Percentiles rank a stretch among this genome's conserved stretches.
Conservation (phyloP, 2,113 vertebrate species). For the Ranitomeya variabilis region DNA sequence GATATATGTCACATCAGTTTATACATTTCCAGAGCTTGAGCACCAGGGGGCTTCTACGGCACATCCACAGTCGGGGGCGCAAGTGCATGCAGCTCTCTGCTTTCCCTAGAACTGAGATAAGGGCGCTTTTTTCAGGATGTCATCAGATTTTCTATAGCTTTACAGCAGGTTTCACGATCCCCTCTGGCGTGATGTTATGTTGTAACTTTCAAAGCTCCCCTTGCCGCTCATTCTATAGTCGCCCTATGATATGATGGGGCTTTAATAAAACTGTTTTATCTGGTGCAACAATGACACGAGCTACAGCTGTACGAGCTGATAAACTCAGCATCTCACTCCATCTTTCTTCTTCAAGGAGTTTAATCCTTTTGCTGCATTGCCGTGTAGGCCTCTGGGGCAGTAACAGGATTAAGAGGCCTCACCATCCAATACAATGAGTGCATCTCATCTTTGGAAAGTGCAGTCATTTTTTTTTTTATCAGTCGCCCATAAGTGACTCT, state of each 20-base stretch:
- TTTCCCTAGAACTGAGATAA: slow-evolving; percentile 1
- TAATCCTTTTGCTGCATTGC: slow-evolving; percentile 39
- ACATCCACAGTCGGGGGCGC: background rate
- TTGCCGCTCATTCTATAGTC: background rate
- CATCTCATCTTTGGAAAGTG: background rate
- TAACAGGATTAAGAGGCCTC: slow-evolving; percentile 17
- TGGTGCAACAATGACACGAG: slow-evolving; percentile 9
- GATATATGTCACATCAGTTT: slow-evolving; percentile 20
- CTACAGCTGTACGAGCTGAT: slow-evolving; percentile 27
- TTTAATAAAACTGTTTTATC: slow-evolving; percentile 41
- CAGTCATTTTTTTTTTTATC: background rate
- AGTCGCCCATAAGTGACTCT: slow-evolving; percentile 22
- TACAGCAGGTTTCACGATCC: slow-evolving; percentile 30
- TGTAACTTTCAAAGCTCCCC: slow-evolving; percentile 16
- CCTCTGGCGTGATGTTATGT: slow-evolving; percentile 28
- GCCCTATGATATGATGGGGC: slow-evolving; percentile 1
- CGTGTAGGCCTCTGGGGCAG: slow-evolving; percentile 11
- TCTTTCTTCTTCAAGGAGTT: slow-evolving; percentile 6
- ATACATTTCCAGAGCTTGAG: background rate
- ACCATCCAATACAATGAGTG: slow-evolving; percentile 7
- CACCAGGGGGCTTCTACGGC: background rate
- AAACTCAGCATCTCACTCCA: background rate
- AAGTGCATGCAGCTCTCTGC: background rate
- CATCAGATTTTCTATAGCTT: slow-evolving; percentile 26
- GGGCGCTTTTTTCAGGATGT: background rate